Evolutionary conservation across 2,113 vertebrate species (phyloP), one percentile per base, ranked within the genome.

Genomic region (Pterophyllum scalare): DNA sequence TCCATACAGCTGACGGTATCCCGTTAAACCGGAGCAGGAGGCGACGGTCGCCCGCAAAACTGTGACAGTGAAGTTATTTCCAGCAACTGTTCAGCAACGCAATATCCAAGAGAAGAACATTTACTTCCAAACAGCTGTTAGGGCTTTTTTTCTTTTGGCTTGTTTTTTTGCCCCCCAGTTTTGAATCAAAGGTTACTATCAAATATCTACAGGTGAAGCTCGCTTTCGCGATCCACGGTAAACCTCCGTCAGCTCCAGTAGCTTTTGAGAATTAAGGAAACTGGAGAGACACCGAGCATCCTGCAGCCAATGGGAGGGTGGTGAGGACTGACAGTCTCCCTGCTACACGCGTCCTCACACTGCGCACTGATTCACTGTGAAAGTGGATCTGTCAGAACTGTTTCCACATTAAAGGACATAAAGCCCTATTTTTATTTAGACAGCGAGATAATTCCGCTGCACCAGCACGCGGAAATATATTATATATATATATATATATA

Each of bases 1-100:
- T 98, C 97, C 98, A 97, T 97, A 94, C 94, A 97, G 96, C 92
- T 93, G 92, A 89, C 94, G 82, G 79, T 59, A 84, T 94, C 90
- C 94, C 92, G 31, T 90, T 74, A 84, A 59, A 91, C 89, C 92
- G 58, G 94, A 91, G 93, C 72, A 92, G 84, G 67, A 87, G 93
- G 90, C 94, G 89, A 88, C 86, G 79, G 75, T 6, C 82, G 74
- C 84, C 81, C 82, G 88, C 74, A 76, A 81, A 80, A 40, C 70
- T 70, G 77, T 31, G 75, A 70, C 54, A 78, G 26, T 43, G 38
- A 82, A 94, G 81, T 92, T 91, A 87, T 92, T 91, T 80, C 90
- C 90, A 79, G 76, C 59, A 85, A 88, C 59, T 82, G 64, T 52
- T 80, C 62, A 59, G 59, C 77, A 82, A 75, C 57, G 88, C 85